These are phyloP conservation scores for Catagonus wagneri DNA, from an alignment of 2,113 vertebrate species.

Conservation along the genomic window DNA sequence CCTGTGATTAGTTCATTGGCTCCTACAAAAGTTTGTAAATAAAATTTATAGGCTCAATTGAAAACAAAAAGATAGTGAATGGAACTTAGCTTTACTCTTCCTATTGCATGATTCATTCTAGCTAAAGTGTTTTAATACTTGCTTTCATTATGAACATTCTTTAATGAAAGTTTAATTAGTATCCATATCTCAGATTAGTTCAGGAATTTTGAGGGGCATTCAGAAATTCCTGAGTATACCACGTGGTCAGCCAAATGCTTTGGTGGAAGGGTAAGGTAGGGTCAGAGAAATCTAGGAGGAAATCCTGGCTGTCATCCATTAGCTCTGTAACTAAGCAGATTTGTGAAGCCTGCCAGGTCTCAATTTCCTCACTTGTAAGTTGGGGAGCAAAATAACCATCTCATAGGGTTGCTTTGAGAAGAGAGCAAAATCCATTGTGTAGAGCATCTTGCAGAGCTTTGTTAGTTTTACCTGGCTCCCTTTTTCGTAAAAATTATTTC, in stretches of 20 bases:
- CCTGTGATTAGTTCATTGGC: background rate
- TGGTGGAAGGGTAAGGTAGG: background rate
- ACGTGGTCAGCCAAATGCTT: background rate
- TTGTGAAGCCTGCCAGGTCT: background rate
- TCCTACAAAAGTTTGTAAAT: slow-evolving; percentile 28
- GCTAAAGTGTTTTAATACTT: background rate
- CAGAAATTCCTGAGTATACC: background rate
- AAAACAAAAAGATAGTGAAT: slow-evolving; percentile 9
- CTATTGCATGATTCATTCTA: slow-evolving; percentile 38
- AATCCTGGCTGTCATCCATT: background rate
- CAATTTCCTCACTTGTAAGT: background rate
- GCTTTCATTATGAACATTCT: slow-evolving; percentile 10
- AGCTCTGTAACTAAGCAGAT: background rate
- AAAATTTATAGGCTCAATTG: background rate
- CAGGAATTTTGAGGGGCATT: slow-evolving; percentile 15
- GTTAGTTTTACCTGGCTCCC: background rate
- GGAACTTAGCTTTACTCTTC: slow-evolving; percentile 16
- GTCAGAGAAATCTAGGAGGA: background rate
- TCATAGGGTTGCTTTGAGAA: background rate
- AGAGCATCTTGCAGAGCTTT: background rate
- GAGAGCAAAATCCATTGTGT: background rate
- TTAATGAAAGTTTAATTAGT: slow-evolving; percentile 39
- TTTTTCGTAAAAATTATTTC: slow-evolving; percentile 27
- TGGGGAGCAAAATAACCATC: background rate
- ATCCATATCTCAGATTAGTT: background rate